Conservation (phyloP, 2,888 invertebrate genomes). For the Tenthredo amoena region DNA sequence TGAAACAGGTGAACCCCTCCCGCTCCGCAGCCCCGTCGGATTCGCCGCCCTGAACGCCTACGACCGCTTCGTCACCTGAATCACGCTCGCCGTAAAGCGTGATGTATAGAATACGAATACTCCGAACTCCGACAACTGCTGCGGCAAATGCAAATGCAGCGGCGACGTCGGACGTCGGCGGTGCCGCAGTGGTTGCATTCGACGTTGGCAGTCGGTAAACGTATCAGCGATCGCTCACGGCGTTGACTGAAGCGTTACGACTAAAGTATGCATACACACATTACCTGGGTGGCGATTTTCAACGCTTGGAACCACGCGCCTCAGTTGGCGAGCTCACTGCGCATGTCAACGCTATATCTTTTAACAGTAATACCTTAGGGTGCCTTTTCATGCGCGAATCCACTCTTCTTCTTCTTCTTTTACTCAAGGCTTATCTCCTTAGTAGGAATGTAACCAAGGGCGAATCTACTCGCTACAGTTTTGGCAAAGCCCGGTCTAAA, state of each 20-base stretch:
- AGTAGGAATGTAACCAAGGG: too few species aligned
- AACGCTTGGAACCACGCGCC: constrained; percentile 16
- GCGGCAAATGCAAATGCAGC: not conserved
- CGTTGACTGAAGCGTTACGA: not conserved
- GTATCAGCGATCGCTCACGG: not conserved
- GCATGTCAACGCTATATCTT: constrained; percentile 3
- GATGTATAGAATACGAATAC: not conserved
- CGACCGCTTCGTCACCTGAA: constrained; percentile 34
- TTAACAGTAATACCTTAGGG: not conserved
- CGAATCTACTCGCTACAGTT: not conserved
- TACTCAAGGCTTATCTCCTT: too few species aligned
- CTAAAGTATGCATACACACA: not conserved
- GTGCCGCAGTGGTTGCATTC: not conserved
- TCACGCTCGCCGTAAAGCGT: not conserved
- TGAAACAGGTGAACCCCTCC: constrained; percentile 73
- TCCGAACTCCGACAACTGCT: not conserved
- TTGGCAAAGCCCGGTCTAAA: too few species aligned
- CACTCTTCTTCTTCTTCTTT: not conserved
- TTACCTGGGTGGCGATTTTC: not conserved
- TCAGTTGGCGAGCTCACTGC: not conserved
- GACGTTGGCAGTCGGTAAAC: not conserved
- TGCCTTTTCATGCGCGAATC: not conserved
- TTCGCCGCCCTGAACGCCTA: not conserved
- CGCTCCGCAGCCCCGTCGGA: not conserved
- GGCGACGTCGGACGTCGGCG: not conserved